These are phyloP conservation scores for Tangara arthus DNA, from an alignment of 2,797 vertebrate genomes.

Conservation along the genomic window DNA sequence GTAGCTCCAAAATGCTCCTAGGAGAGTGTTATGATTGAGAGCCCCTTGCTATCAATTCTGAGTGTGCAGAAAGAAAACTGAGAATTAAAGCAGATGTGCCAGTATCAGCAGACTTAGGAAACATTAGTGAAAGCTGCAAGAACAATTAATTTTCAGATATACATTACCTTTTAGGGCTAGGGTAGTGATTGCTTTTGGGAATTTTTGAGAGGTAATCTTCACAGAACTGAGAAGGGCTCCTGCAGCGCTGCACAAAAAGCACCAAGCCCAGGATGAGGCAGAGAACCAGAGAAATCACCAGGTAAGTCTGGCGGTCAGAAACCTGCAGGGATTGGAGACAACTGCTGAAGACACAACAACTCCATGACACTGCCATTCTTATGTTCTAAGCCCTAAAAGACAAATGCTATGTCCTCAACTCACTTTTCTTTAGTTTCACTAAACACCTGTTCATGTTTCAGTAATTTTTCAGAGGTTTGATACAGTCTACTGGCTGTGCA, in stretches of 20 bases:
- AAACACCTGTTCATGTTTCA: background rate
- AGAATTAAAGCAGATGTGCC: background rate
- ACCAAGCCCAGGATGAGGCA: conserved; percentile 88
- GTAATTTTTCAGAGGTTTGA: background rate
- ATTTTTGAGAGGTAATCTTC: conserved; percentile 74
- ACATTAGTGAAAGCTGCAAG: background rate
- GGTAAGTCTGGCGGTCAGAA: conserved; percentile 91
- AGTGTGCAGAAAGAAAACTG: background rate
- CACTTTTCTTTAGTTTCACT: background rate
- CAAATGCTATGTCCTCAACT: background rate
- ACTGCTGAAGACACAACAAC: background rate
- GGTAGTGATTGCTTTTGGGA: conserved; percentile 93
- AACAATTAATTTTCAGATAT: background rate
- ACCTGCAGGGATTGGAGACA: conserved; percentile 76
- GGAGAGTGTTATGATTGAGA: rapidly evolving
- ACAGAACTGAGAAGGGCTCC: conserved; percentile 76
- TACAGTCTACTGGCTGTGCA: background rate
- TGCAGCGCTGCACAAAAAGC: conserved; percentile 90
- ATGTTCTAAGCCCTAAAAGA: background rate
- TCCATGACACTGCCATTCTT: background rate
- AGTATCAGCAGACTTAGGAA: background rate
- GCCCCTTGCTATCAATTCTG: background rate
- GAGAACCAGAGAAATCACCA: conserved; percentile 88
- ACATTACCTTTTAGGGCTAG: conserved; percentile 92
- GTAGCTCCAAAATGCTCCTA: background rate